Base-by-base conservation (phyloP, 2,797 vertebrate species). In the Helarctos malayanus region DNA sequence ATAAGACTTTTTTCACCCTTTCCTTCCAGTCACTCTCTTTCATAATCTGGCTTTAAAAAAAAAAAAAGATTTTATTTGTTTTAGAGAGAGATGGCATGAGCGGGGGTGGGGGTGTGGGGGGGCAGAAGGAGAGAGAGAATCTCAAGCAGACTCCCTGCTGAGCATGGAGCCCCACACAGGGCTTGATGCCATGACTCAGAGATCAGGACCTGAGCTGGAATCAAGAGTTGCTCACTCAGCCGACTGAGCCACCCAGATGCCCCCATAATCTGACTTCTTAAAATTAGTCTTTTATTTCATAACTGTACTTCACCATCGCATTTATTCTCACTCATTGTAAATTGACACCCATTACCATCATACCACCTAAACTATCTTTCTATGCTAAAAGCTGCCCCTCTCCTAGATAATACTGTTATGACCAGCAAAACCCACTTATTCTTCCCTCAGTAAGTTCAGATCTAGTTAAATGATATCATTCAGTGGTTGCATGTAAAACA, bases 231-330 rank as follows among this genome's bases (percentile, higher is more conserved):
- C 7, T 3, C 7, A 2, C 14, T 68, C 9, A 68, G 18, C 32
- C 2, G 16, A 19, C 32, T 68, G 32, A 68, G 8, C 32, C 32
- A 68, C 65, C 65, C 65, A 68, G 65, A n/a, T 5, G n/a, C 18
- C n/a, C 32, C 65, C 65, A 35, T 68, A 68, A 35, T 35, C 65
- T 68, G n/a, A 68, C n/a, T 68, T 68, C n/a, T 95, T 93, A 81
- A 94, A 94, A 71, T 45, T 52, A 27, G 29, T 86, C 79, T 69
- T 95, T 45, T 35, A 81, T 82, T 92, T 89, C 29, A 23, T 89
- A 56, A 52, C 27, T 89, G 19, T 82, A 0, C 59, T 95, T 78
- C 12, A 29, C 91, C 29, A 75, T 21, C 47, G 47, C 45, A 56
- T 63, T 78, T 65, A 38, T 82, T 92, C n/a, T 79, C 45, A 78